Evolutionary conservation across 1,140 invertebrate genomes (phyloP), one percentile per base, ranked within the genome.

Genomic region (Mercenaria mercenaria): DNA sequence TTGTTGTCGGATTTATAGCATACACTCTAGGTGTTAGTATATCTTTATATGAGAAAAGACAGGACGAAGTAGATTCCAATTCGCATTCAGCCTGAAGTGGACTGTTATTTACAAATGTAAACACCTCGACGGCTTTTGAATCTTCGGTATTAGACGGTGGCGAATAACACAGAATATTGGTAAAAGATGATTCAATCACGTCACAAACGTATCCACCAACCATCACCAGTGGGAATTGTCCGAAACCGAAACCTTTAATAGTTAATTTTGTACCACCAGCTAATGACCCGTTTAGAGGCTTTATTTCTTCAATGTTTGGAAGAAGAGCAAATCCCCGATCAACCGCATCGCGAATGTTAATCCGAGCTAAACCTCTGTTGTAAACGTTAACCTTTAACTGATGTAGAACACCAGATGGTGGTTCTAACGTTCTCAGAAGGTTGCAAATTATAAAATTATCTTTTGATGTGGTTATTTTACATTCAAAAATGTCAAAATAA

Each of bases 321-420:
- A 93, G 64, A 39, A 93, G 64, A 29, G 61, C 88, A 43, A 93
- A 92, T n/a, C 88, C 50, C 39, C 82, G 37, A 32, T 84, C 61
- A 0, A 26, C 37, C 6, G 88, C 89, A 11, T n/a, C 43, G 4
- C 26, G 10, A 15, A 93, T 82, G 20, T 72, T 80, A 10, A 92
- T 52, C n/a, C 91, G 61, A 39, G 92, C 91, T 37, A 91, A 64
- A 26, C 93, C 92, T 69, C 87, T 34, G 83, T 94, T 95, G 15
- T 79, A 74, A 18, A 93, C 92, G 43, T 91, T 83, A 37, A 92
- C n/a, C 0, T 67, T 52, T 13, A 92, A 26, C 32, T 92, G 74
- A 37, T 91, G 88, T 26, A 29, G 88, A n/a, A 87, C 26, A 74
- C 91, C 92, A 69, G 88, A 59, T 52, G 47, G 76, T 61, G 89